Evolutionary conservation across 2,888 invertebrate species (phyloP).

Genomic region (Mythimna ferrago): DNA sequence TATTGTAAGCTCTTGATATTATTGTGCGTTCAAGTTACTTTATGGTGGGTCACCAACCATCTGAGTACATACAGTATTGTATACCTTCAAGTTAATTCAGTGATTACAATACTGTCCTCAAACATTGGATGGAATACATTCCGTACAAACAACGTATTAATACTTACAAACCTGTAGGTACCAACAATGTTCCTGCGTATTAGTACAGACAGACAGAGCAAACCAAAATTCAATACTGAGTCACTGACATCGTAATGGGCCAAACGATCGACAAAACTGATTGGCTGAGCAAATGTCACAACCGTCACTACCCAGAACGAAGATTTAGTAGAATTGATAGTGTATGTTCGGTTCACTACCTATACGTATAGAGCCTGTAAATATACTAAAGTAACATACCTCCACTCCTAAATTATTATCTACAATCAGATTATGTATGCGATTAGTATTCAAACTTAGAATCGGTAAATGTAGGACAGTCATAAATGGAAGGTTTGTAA

Average conservation of each 20-base stretch:
- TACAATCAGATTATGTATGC: constrained; percentile 19
- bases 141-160: not conserved
- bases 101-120: not conserved
- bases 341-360: constrained; percentile 8
- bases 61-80: not conserved
- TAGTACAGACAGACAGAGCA: constrained; percentile 1
- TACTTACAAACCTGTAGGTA: not conserved
- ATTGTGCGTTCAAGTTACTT: constrained; percentile 31
- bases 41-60: not conserved
- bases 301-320: constrained; percentile 15
- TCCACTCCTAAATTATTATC: constrained; percentile 18
- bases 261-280: constrained; percentile 46
- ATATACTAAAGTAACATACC: not conserved
- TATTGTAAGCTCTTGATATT: constrained; percentile 38
- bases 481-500: constrained; percentile 4
- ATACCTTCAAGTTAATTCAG: not conserved
- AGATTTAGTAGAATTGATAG: constrained; percentile 48
- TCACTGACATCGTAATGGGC: constrained; percentile 31
- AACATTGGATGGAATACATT: not conserved
- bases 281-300: constrained; percentile 50
- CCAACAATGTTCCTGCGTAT: not conserved
- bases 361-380: not conserved
- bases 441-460: constrained; percentile 38
- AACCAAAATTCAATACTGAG: constrained; percentile 43
- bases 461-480: constrained; percentile 18